Conservation (phyloP, 2,888 invertebrate species). For the Harpalus rufipes region DNA sequence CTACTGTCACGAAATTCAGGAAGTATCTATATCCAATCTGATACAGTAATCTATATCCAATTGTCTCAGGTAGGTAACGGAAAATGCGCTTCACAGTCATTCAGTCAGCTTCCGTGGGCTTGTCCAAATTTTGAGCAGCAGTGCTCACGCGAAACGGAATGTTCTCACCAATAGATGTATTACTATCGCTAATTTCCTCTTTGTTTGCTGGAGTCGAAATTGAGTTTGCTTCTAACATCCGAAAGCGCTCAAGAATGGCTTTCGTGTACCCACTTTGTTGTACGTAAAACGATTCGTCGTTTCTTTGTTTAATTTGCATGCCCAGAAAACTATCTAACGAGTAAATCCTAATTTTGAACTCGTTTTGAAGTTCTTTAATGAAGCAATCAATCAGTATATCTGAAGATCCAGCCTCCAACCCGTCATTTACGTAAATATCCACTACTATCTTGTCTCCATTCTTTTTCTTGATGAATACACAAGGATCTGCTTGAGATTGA, state of each 20-base stretch:
- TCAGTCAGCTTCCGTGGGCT: too few species aligned
- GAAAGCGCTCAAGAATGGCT: too few species aligned
- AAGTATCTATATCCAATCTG: neutral
- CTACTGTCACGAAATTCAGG: too few species aligned
- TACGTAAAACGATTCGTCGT: constrained; percentile 68
- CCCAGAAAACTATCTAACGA: constrained; percentile 69
- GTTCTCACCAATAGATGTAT: constrained; percentile 19
- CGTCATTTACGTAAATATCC: too few species aligned
- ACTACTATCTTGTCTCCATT: too few species aligned
- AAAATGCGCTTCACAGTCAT: constrained; percentile 66
- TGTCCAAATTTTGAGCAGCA: constrained; percentile 68
- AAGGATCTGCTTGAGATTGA: too few species aligned
- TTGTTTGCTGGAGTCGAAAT: too few species aligned
- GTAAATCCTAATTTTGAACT: constrained; percentile 68
- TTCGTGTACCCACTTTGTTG: constrained; percentile 67
- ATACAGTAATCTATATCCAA: too few species aligned
- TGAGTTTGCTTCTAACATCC: too few species aligned
- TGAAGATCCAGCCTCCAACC: constrained; percentile 25
- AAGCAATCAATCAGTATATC: constrained; percentile 42
- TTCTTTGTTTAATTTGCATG: constrained; percentile 69
- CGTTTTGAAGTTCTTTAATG: constrained; percentile 70
- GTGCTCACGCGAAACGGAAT: constrained; percentile 66
- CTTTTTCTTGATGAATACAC: too few species aligned
- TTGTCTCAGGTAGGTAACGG: constrained; percentile 65
- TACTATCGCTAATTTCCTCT: too few species aligned